Percentiles rank a stretch among this genome's conserved stretches.
Conservation (phyloP, 2,888 invertebrate genomes). For the Ophion ellenae region DNA sequence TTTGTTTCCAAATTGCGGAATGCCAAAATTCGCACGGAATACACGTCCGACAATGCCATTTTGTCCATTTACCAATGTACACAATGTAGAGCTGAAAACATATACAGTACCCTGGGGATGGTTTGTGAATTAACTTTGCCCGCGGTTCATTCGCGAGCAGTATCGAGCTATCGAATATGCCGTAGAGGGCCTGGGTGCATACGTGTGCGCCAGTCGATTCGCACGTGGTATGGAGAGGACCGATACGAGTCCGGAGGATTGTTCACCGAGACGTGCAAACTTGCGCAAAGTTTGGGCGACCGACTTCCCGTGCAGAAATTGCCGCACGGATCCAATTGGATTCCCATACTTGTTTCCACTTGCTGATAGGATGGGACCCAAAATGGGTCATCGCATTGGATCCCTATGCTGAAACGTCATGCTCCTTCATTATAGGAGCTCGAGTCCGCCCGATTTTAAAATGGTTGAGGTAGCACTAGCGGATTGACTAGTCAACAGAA, state of each 20-base stretch:
- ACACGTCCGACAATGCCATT: not conserved
- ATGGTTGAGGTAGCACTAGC: too few species aligned
- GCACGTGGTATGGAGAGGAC: not conserved
- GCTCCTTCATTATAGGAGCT: too few species aligned
- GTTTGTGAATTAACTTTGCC: conserved; percentile 12
- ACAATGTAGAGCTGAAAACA: not conserved
- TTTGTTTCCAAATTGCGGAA: not conserved
- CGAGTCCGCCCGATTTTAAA: too few species aligned
- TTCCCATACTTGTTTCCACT: too few species aligned
- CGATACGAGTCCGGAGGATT: conserved; percentile 13
- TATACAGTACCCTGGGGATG: not conserved
- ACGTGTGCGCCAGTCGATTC: conserved; percentile 18
- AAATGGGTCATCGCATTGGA: too few species aligned
- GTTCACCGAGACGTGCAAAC: conserved; percentile 30
- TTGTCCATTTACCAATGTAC: not conserved
- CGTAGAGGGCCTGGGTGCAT: not conserved
- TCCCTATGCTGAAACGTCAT: too few species aligned
- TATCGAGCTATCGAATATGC: conserved; percentile 35
- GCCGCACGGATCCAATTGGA: too few species aligned
- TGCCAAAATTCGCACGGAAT: not conserved
- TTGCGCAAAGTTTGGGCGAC: conserved; percentile 56
- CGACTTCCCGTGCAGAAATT: not conserved
- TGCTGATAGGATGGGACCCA: too few species aligned
- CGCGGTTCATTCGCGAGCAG: conserved; percentile 22
- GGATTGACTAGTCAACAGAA: too few species aligned